Evolutionary conservation across 92 coral and sea anemone species (phyloP), one percentile per base, ranked within the genome.

Genomic region (Chrysogorgia sp.): DNA sequence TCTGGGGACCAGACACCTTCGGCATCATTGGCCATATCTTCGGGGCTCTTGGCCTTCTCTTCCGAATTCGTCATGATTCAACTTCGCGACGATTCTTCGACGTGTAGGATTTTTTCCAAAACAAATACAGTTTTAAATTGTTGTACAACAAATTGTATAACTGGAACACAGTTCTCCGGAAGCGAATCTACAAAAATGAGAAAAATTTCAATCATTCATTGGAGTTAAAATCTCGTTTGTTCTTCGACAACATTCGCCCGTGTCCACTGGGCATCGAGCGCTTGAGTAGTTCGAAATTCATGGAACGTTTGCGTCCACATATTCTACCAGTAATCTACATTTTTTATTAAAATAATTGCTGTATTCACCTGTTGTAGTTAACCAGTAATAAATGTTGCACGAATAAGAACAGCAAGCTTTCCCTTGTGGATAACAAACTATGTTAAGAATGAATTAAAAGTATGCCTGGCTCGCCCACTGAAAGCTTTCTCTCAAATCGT

Each of bases 1-100:
- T 94, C 98, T 29, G 98, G 98, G 53, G 97, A 91, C 98, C 98
- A 94, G 72, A 94, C 98, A 70, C 98, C 98, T 85, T 94, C 98
- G 81, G 98, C 98, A 92, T 94, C 98, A 77, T 88, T 91, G 26
- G 98, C 98, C 98, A 94, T 94, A 83, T 94, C 98, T 80, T 85
- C 97, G 58, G 98, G 98, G 70, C 96, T 87, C 81, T 94, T 94
- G 34, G 96, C 91, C 67, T 92, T 90, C 88, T 90, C 96, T 58
- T 94, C 98, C 77, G 96, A 91, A 82, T 93, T 92, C 75, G 93
- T 75, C 98, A 94, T 94, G 17, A 26, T 59, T 22, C 48, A 45
- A 26, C 32, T 69, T 9, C 40, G 55, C 59, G n/a, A 40, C 28
- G 28, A 47, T 69, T 83, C 89, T 84, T 81, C 56, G 58, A 53